Conservation (phyloP, 2,797 vertebrate genomes). For the Brachyrhaphis roseni region DNA sequence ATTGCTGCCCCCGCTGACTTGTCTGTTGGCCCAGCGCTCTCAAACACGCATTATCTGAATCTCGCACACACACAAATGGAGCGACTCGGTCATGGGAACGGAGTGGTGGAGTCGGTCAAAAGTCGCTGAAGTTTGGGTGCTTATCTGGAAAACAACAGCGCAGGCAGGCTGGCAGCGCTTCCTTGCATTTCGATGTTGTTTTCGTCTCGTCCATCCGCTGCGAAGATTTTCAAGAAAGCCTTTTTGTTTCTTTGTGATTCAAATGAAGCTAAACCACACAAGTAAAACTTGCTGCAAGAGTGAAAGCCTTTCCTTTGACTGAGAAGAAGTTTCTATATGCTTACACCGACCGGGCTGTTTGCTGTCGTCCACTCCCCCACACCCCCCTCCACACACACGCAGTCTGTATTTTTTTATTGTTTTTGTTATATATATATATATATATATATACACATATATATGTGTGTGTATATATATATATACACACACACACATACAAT, state of each 20-base stretch:
- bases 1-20: conserved; percentile 32
- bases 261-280: conserved; percentile 59
- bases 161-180: not conserved
- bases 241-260: conserved; percentile 71
- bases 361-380: conserved; percentile 4
- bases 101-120: conserved; percentile 40
- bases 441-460: no score
- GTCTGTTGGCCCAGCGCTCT: conserved; percentile 67
- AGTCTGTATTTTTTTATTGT: no score
- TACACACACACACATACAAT: not conserved
- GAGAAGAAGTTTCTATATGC: conserved; percentile 13
- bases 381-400: no score
- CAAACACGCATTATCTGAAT: conserved; percentile 28
- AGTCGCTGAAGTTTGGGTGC: conserved; percentile 25
- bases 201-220: conserved; percentile 20
- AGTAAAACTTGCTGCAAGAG: conserved; percentile 40
- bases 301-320: conserved; percentile 26
- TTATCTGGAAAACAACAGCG: conserved; percentile 29
- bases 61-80: conserved; percentile 4
- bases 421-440: no score
- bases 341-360: conserved; percentile 24
- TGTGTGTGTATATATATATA: not conserved
- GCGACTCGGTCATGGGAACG: conserved; percentile 48
- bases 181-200: conserved; percentile 46
- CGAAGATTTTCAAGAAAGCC: conserved; percentile 24